phyloP scores from a whole-genome alignment of 2,888 invertebrate species.

The Nomada fabriciana region DNA sequence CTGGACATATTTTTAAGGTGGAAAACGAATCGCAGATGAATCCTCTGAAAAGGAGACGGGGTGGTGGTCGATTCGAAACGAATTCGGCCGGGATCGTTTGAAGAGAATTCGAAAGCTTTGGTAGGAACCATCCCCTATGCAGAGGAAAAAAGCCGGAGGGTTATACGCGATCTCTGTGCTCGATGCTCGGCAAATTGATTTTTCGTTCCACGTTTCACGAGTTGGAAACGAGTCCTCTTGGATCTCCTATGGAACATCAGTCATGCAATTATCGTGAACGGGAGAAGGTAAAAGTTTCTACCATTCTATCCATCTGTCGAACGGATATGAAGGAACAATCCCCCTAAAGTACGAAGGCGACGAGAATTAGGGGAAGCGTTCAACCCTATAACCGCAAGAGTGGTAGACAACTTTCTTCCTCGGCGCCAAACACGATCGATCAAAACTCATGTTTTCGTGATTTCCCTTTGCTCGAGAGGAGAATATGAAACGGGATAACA shows the following conservation, averaged over 20 bases:
- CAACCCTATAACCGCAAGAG: conserved; percentile 4
- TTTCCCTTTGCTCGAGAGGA: conserved; percentile 11
- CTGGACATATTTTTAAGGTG: background rate
- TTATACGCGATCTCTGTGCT: conserved; percentile 20
- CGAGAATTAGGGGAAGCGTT: conserved; percentile 14
- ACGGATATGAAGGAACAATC: background rate
- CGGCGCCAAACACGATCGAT: conserved; percentile 44
- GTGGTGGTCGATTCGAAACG: conserved; percentile 13
- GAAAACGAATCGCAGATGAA: conserved; percentile 40
- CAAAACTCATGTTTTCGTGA: conserved; percentile 49
- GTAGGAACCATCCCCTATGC: conserved; percentile 4
- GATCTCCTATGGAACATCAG: background rate
- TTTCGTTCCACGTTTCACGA: conserved; percentile 11
- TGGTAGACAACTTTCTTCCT: background rate
- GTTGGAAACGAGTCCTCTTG: conserved; percentile 3
- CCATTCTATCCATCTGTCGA: background rate
- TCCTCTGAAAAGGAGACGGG: background rate
- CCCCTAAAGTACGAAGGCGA: background rate
- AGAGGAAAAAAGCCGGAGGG: conserved; percentile 15
- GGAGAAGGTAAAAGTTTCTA: too few species aligned
- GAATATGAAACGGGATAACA: conserved; percentile 41
- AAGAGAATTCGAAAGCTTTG: conserved; percentile 47
- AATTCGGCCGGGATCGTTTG: conserved; percentile 25
- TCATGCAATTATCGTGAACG: background rate
- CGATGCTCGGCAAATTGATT: conserved; percentile 34